Conservation (phyloP, 92 coral and sea anemone genomes). For the Umimayanthus kanabou region DNA sequence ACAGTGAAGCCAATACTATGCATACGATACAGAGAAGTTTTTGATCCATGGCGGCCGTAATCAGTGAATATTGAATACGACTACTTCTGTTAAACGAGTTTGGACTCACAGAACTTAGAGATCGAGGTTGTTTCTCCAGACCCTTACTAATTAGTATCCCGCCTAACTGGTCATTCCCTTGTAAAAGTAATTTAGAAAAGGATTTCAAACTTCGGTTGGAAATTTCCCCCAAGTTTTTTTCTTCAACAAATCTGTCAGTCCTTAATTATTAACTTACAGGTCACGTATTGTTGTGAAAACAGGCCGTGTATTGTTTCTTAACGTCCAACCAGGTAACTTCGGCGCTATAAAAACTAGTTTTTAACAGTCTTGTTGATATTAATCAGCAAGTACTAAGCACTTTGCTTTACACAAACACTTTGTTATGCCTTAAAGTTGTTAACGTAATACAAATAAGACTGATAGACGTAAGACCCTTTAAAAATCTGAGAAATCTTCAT, state of each 20-base stretch:
- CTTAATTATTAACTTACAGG: constrained; percentile 37
- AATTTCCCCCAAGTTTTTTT: constrained; percentile 3
- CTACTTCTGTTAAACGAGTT: not conserved
- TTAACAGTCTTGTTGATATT: not conserved
- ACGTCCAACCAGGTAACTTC: constrained; percentile 17
- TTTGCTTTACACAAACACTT: not conserved
- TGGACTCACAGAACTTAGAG: not conserved
- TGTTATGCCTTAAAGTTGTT: not conserved
- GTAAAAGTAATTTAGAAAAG: not conserved
- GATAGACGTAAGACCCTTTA: not conserved
- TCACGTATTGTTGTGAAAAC: constrained; percentile 40
- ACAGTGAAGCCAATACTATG: constrained; percentile 11
- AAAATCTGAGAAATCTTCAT: not conserved
- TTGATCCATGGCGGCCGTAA: constrained; percentile 18
- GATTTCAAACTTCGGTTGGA: not conserved
- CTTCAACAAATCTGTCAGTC: not conserved
- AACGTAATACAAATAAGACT: constrained; percentile 16
- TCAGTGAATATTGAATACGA: not conserved
- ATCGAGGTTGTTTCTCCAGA: not conserved
- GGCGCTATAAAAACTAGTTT: not conserved
- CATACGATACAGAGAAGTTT: constrained; percentile 4
- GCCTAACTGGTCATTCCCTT: constrained; percentile 18
- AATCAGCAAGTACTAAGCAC: constrained; percentile 9
- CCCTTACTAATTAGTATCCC: not conserved
- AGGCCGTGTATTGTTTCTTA: not conserved